phyloP scores from a whole-genome alignment of 2,888 invertebrate genomes.

The Exephanes ischioxanthus region DNA sequence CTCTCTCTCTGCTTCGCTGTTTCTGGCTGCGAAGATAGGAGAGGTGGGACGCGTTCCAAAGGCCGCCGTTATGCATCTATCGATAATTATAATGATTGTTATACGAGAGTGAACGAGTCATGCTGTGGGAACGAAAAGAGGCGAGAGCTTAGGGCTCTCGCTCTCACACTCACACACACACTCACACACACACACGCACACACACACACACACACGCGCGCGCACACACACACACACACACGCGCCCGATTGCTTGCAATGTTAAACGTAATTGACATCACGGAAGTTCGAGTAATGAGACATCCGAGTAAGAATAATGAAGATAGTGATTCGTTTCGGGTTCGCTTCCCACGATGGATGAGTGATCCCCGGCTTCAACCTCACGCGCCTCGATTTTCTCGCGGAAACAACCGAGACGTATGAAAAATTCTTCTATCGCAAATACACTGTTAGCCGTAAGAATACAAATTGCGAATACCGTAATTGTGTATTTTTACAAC shows the following conservation, averaged over 20 bases:
- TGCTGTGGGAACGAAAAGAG: conserved; percentile 69
- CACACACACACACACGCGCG: too few species aligned
- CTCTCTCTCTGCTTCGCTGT: conserved; percentile 24
- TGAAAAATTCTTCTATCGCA: conserved; percentile 49
- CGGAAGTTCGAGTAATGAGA: conserved; percentile 73
- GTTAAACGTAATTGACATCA: conserved; percentile 73
- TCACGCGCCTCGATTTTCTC: conserved; percentile 32
- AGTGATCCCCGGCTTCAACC: conserved; percentile 48
- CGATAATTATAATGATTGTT: conserved; percentile 73
- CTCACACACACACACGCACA: conserved; percentile 4
- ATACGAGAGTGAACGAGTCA: conserved; percentile 66
- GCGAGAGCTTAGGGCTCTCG: conserved; percentile 50
- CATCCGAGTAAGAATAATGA: conserved; percentile 70
- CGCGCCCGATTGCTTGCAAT: conserved; percentile 58
- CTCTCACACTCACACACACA: conserved; percentile 17
- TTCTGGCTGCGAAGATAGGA: conserved; percentile 56
- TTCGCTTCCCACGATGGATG: conserved; percentile 71
- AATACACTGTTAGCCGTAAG: background rate
- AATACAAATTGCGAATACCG: conserved; percentile 13
- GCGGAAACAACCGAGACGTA: conserved; percentile 35
- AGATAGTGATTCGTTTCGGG: conserved; percentile 71
- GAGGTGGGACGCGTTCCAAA: conserved; percentile 60
- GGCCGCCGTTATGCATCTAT: conserved; percentile 66
- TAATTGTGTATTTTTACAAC: conserved; percentile 6
- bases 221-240: background rate